These are phyloP conservation scores for Melinaea marsaeus DNA, from an alignment of 2,888 invertebrate genomes.

Conservation along the genomic window DNA sequence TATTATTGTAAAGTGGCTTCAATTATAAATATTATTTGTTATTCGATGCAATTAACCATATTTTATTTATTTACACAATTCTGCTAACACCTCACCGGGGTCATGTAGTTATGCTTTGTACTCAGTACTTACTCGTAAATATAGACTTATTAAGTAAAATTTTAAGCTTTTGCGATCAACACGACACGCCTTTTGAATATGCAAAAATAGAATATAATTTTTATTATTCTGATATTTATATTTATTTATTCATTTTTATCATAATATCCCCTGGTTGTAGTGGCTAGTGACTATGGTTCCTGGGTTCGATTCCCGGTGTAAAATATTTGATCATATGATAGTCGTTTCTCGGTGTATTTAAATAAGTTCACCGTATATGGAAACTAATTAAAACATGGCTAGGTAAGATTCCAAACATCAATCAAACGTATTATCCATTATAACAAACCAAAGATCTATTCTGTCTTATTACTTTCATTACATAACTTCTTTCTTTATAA, in stretches of 20 bases:
- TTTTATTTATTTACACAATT: conserved; percentile 1
- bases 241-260: neutral
- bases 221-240: neutral
- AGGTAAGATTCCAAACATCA: neutral
- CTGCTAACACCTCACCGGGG: neutral
- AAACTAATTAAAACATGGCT: no score
- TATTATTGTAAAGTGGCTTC: neutral
- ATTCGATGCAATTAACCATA: neutral
- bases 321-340: no score
- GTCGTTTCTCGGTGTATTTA: no score
- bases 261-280: no score
- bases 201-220: neutral
- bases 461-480: no score
- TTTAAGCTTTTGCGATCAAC: conserved; percentile 2
- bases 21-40: neutral
- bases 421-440: neutral
- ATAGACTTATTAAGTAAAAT: neutral
- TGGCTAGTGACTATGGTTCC: no score
- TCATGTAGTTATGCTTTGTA: conserved; percentile 1
- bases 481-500: no score
- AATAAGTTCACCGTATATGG: no score
- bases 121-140: neutral
- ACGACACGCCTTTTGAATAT: conserved; percentile 4
- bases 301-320: no score
- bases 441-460: no score